Percentiles rank a stretch among this genome's conserved stretches.
Evolutionary conservation across 1,140 invertebrate species (phyloP).

Genomic region (Mamestra configurata): DNA sequence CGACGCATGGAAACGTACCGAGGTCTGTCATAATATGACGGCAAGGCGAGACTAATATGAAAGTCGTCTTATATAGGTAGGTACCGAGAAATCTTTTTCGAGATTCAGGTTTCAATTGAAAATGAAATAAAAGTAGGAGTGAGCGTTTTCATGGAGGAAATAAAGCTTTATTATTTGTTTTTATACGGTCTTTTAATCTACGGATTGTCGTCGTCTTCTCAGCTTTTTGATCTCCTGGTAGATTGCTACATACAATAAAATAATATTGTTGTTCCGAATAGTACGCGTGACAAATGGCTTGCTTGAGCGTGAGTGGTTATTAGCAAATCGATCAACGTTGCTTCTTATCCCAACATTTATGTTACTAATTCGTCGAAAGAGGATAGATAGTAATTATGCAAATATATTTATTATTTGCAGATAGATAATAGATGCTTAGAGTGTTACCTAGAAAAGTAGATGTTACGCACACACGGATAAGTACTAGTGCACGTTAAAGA

Average conservation of each 20-base stretch:
- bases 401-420: too few species aligned
- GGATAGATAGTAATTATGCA: too few species aligned
- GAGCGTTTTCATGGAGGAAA: slow-evolving; percentile 13
- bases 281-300: background rate
- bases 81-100: slow-evolving; percentile 2
- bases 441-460: too few species aligned
- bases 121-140: slow-evolving; percentile 28
- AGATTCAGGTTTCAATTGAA: slow-evolving; percentile 34
- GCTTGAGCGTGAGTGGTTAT: background rate
- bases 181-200: slow-evolving; percentile 21
- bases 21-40: background rate
- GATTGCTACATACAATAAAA: slow-evolving; percentile 14
- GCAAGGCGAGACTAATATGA: background rate
- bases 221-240: slow-evolving; percentile 28
- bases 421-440: too few species aligned
- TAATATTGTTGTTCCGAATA: background rate
- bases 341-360: background rate
- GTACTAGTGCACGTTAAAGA: too few species aligned
- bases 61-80: slow-evolving; percentile 1
- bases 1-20: slow-evolving; percentile 3
- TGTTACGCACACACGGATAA: too few species aligned
- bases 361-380: too few species aligned
- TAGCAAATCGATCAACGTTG: background rate
- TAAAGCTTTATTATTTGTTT: slow-evolving; percentile 33
- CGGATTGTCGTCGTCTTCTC: background rate